Percentiles rank a stretch among this genome's conserved stretches.
Conservation (phyloP, 2,113 vertebrate genomes). For the Chionomys nivalis region DNA sequence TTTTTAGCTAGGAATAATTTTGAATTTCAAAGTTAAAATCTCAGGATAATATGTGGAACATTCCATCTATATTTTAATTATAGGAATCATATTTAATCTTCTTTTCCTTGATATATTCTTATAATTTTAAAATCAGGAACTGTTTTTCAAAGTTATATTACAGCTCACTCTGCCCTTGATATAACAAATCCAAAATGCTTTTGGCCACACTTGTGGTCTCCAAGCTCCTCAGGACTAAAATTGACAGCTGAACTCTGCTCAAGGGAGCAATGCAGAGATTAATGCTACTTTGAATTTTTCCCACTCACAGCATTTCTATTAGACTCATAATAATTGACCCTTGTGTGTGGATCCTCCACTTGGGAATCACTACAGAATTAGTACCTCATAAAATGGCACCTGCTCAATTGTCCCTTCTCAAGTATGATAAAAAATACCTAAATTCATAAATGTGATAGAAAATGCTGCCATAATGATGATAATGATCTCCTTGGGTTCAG, state of each 20-base stretch:
- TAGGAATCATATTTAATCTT: conserved; percentile 46
- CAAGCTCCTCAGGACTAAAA: conserved; percentile 69
- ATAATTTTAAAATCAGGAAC: conserved; percentile 53
- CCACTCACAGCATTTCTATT: conserved; percentile 70
- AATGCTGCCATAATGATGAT: conserved; percentile 69
- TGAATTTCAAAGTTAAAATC: conserved; percentile 59
- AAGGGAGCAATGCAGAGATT: conserved; percentile 77
- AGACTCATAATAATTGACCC: conserved; percentile 71
- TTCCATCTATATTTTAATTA: conserved; percentile 55
- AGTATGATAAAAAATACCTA: conserved; percentile 72
- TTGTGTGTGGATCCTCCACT: conserved; percentile 54
- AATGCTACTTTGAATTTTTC: conserved; percentile 76
- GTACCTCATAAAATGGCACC: conserved; percentile 77
- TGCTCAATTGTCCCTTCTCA: conserved; percentile 78
- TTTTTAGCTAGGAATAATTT: conserved; percentile 42
- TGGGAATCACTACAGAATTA: conserved; percentile 76
- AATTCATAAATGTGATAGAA: conserved; percentile 74
- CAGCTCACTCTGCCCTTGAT: conserved; percentile 70
- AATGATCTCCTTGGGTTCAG: conserved; percentile 73
- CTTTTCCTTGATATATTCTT: conserved; percentile 48
- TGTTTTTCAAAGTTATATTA: conserved; percentile 64
- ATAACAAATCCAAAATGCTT: conserved; percentile 55
- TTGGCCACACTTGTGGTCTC: conserved; percentile 68
- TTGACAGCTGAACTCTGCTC: conserved; percentile 76
- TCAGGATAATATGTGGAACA: conserved; percentile 48